Percentiles rank a stretch among this genome's conserved stretches.
phyloP scores from a whole-genome alignment of 2,888 invertebrate species.

The Carterocephalus palaemon region DNA sequence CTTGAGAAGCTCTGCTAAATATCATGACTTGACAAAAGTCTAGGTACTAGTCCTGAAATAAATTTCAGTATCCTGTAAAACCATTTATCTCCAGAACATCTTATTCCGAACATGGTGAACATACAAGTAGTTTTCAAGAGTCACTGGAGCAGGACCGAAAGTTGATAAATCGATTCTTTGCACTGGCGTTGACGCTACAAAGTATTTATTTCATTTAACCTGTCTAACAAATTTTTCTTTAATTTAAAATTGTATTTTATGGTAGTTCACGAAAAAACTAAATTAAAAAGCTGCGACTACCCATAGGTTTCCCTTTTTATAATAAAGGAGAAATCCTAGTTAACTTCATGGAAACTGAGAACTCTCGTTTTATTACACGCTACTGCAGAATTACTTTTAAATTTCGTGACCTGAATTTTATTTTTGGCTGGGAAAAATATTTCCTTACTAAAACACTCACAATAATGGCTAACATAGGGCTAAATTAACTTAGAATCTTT shows the following conservation, averaged over 20 bases:
- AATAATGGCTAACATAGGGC: too few relatives aligned
- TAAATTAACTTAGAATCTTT: too few relatives aligned
- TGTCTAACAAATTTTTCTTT: constrained; percentile 7
- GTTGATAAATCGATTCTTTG: constrained; percentile 18
- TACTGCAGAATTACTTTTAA: constrained; percentile 6
- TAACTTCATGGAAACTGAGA: constrained; percentile 15
- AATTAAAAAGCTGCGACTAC: too few relatives aligned
- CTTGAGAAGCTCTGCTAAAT: too few relatives aligned
- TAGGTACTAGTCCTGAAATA: too few relatives aligned
- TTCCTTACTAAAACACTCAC: too few relatives aligned
- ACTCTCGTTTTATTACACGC: constrained; percentile 17
- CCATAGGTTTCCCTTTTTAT: too few relatives aligned
- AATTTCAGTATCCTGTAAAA: constrained; percentile 10
- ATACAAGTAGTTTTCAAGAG: constrained; percentile 23
- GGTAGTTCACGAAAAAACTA: too few relatives aligned
- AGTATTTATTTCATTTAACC: constrained; percentile 19
- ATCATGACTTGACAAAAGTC: too few relatives aligned
- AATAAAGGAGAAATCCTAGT: constrained; percentile 16
- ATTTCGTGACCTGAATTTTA: constrained; percentile 17
- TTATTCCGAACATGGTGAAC: constrained; percentile 22
- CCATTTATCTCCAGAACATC: constrained; percentile 22
- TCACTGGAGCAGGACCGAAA: constrained; percentile 21
- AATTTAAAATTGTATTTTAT: too few relatives aligned
- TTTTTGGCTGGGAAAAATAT: too few relatives aligned
- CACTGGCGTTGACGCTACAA: constrained; percentile 1